A percentile compares a stretch with the other conserved stretches of the same genome.
These are phyloP conservation scores for Nesidiocoris tenuis DNA, from an alignment of 2,888 invertebrate species.

Conservation along the genomic window DNA sequence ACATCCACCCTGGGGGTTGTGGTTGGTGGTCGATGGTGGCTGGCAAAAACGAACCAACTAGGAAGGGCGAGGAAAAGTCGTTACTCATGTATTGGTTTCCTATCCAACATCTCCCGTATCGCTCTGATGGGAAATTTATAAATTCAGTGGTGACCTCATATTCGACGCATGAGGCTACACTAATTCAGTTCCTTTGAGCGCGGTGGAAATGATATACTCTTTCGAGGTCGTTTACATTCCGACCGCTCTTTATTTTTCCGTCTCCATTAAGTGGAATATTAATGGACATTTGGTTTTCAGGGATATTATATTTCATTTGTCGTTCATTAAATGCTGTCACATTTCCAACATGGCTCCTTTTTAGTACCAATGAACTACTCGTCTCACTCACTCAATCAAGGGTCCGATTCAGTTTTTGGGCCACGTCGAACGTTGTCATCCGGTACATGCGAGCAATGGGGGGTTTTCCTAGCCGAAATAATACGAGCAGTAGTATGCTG, in stretches of 20 bases:
- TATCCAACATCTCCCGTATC: slow-evolving; percentile 14
- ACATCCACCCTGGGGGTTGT: neutral
- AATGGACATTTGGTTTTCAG: too few relatives aligned
- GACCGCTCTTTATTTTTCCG: neutral
- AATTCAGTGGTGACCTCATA: slow-evolving; percentile 14
- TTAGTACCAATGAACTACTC: too few relatives aligned
- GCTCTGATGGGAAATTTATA: slow-evolving; percentile 24
- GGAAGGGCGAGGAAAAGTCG: neutral
- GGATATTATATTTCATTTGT: too few relatives aligned
- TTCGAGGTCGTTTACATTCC: neutral
- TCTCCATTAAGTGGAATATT: neutral
- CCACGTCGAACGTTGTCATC: too few relatives aligned
- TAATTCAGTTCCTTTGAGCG: neutral
- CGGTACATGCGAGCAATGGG: too few relatives aligned
- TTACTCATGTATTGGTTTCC: slow-evolving; percentile 32
- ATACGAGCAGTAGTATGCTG: too few relatives aligned
- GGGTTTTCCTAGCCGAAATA: too few relatives aligned
- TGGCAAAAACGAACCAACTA: neutral
- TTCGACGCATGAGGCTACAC: neutral
- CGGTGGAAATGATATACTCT: neutral
- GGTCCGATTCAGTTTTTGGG: too few relatives aligned
- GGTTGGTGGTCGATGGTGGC: neutral
- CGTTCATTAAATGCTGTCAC: too few relatives aligned
- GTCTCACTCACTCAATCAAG: too few relatives aligned
- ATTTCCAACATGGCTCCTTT: too few relatives aligned